phyloP scores from a whole-genome alignment of 2,888 invertebrate genomes.

The Itoplectis maculator region DNA sequence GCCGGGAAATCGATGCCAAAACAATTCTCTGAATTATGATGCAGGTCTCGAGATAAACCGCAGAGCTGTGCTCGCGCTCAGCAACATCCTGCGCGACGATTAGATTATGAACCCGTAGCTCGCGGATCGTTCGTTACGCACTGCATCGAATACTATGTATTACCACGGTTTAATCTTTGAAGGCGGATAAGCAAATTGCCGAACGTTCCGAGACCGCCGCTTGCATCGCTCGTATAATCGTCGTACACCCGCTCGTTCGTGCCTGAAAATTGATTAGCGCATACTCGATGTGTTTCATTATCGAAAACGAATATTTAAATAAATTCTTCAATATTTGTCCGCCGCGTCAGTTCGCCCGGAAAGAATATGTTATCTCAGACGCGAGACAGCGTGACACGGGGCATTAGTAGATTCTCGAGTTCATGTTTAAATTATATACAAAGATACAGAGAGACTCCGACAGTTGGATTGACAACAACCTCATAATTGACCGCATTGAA shows the following conservation, averaged over 20 bases:
- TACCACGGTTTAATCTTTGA: slow-evolving; percentile 25
- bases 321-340: slow-evolving; percentile 5
- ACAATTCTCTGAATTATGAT: slow-evolving; percentile 63
- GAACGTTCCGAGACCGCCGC: neutral
- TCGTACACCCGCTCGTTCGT: neutral
- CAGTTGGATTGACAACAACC: slow-evolving; percentile 3
- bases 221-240: neutral
- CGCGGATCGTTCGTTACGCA: slow-evolving; percentile 16
- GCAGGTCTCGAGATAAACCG: slow-evolving; percentile 63
- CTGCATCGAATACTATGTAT: neutral
- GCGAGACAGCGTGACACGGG: neutral
- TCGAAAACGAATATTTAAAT: neutral
- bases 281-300: neutral
- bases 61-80: slow-evolving; percentile 23
- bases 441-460: neutral
- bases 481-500: slow-evolving; percentile 24
- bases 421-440: neutral
- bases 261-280: neutral
- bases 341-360: neutral
- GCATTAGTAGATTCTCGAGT: neutral
- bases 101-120: slow-evolving; percentile 52
- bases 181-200: slow-evolving; percentile 30
- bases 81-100: slow-evolving; percentile 47
- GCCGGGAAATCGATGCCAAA: slow-evolving; percentile 55
- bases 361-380: neutral